Conservation (phyloP, 2,888 invertebrate species). For the Drosophila prolongata region DNA sequence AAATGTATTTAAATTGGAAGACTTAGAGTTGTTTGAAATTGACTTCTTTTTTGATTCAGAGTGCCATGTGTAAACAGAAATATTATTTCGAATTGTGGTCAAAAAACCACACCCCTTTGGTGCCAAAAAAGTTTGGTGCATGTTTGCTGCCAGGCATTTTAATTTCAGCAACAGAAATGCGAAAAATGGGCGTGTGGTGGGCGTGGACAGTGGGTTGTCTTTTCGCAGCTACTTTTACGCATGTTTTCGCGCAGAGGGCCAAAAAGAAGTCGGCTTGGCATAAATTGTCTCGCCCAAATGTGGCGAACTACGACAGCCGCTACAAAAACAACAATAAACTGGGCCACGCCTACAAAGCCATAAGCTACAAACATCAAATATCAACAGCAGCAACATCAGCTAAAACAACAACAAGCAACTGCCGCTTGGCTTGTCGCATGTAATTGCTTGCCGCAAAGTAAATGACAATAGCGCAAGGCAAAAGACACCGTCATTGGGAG, state of each 20-base stretch:
- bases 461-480: slow-evolving; percentile 66
- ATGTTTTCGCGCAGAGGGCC: slow-evolving; percentile 74
- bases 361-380: slow-evolving; percentile 63
- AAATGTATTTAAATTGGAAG: too few relatives aligned
- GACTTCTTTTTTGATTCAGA: too few relatives aligned
- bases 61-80: not conserved
- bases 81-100: not conserved
- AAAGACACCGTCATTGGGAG: slow-evolving; percentile 39
- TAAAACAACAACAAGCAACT: slow-evolving; percentile 49
- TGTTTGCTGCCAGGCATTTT: slow-evolving; percentile 57
- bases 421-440: slow-evolving; percentile 71
- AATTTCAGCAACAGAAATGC: slow-evolving; percentile 49
- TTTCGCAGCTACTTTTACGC: slow-evolving; percentile 74
- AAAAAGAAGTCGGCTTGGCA: slow-evolving; percentile 71
- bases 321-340: slow-evolving; percentile 59
- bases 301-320: slow-evolving; percentile 68
- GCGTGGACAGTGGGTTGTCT: slow-evolving; percentile 8
- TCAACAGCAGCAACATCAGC: slow-evolving; percentile 41
- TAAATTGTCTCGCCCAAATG: slow-evolving; percentile 76
- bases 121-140: slow-evolving; percentile 45
- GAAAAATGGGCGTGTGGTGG: not conserved
- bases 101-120: slow-evolving; percentile 23
- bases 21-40: too few relatives aligned
- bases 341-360: slow-evolving; percentile 74
- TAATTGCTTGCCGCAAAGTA: slow-evolving; percentile 77